phyloP scores from a whole-genome alignment of 2,113 vertebrate species.

The Athene cunicularia region DNA sequence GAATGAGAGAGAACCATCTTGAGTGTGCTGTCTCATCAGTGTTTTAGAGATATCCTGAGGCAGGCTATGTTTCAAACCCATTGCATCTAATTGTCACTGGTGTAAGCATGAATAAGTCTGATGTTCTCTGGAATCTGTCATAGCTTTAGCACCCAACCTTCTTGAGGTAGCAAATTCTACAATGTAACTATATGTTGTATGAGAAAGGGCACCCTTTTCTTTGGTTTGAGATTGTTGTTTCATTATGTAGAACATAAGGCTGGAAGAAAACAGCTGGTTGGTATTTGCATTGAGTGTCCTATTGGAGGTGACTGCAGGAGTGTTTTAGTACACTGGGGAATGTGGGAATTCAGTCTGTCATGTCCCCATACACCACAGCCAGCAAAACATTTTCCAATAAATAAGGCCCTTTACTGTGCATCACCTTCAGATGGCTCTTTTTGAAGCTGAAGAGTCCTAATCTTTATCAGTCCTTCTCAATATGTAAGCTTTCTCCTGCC shows the following conservation, averaged over 20 bases:
- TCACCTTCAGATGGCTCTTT: neutral
- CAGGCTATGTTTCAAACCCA: neutral
- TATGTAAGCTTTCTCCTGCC: neutral
- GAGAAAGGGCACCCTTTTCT: neutral
- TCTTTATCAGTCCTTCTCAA: neutral
- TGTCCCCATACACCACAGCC: neutral
- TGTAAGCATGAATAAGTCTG: neutral
- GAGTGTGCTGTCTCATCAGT: neutral
- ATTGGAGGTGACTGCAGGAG: neutral
- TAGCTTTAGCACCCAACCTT: neutral
- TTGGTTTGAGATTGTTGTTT: neutral
- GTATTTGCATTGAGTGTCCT: accelerated
- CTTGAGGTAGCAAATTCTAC: neutral
- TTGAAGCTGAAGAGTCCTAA: neutral
- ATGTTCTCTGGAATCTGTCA: neutral
- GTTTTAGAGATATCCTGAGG: neutral
- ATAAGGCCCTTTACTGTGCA: neutral
- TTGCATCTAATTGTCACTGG: neutral
- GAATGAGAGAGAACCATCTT: neutral
- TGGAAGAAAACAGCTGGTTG: neutral
- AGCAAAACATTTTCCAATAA: neutral
- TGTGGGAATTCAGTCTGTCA: accelerated
- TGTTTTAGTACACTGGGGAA: neutral
- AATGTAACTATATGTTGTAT: neutral
- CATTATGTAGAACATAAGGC: accelerated